These are phyloP conservation scores for Hypselothyrea guttata DNA, from an alignment of 2,888 invertebrate genomes.

Conservation along the genomic window DNA sequence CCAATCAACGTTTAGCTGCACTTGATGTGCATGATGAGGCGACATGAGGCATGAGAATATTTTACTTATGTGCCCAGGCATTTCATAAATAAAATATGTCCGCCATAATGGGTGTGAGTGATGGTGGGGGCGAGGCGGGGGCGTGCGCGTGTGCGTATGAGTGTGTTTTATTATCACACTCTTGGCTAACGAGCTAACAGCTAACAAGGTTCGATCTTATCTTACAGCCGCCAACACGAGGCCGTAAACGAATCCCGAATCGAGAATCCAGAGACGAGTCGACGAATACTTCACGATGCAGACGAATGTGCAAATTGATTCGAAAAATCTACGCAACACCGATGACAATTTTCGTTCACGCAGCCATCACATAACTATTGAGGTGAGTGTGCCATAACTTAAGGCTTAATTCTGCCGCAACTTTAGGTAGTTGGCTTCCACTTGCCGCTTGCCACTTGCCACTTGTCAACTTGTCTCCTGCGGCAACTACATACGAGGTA, in stretches of 20 bases:
- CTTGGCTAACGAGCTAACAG: slow-evolving; percentile 20
- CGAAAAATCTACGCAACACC: slow-evolving; percentile 86
- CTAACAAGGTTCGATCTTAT: slow-evolving; percentile 13
- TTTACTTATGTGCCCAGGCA: slow-evolving; percentile 36
- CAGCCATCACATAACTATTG: slow-evolving; percentile 81
- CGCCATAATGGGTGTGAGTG: not conserved
- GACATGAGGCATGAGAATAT: slow-evolving; percentile 34
- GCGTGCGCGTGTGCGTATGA: slow-evolving; percentile 10
- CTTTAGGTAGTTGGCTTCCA: not conserved
- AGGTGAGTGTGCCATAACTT: slow-evolving; percentile 76
- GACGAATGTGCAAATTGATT: slow-evolving; percentile 89
- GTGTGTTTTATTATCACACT: slow-evolving; percentile 21
- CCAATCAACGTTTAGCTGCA: slow-evolving; percentile 59
- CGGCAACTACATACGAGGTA: not conserved
- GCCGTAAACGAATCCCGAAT: not conserved
- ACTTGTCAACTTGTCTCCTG: not conserved
- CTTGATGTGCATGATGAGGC: slow-evolving; percentile 33
- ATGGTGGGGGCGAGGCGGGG: not conserved
- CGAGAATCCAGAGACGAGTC: not conserved
- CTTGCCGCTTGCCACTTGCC: not conserved
- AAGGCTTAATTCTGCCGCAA: not conserved
- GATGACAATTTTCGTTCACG: slow-evolving; percentile 85
- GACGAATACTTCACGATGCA: slow-evolving; percentile 83
- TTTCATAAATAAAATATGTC: slow-evolving; percentile 49
- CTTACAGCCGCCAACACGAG: not conserved